A percentile compares a stretch with the other conserved stretches of the same genome.
phyloP scores from a whole-genome alignment of 2,113 vertebrate genomes.

The Corythoichthys haematopterus region DNA sequence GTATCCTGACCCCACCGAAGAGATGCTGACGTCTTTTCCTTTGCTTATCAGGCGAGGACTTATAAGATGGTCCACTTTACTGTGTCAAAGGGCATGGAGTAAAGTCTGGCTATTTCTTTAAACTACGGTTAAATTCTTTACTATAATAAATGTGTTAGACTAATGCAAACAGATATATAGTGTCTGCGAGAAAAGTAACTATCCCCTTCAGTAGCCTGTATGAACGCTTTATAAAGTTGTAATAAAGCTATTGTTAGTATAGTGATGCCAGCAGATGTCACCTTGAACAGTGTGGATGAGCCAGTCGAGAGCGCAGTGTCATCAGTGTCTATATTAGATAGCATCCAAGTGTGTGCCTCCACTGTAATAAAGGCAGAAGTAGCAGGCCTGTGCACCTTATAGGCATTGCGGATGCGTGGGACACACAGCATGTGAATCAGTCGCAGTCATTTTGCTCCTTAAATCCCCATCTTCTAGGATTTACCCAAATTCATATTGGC shows the following conservation, averaged over 20 bases:
- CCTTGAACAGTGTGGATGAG: slow-evolving; percentile 35
- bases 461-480: slow-evolving; percentile 80
- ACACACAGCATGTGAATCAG: slow-evolving; percentile 72
- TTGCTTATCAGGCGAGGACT: too few relatives aligned
- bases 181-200: too few relatives aligned
- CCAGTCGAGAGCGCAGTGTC: slow-evolving; percentile 44
- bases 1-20: too few relatives aligned
- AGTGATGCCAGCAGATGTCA: slow-evolving; percentile 18
- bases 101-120: too few relatives aligned
- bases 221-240: neutral
- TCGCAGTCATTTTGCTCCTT: slow-evolving; percentile 75
- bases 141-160: too few relatives aligned
- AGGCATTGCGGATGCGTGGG: slow-evolving; percentile 71
- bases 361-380: slow-evolving; percentile 64
- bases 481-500: slow-evolving; percentile 83
- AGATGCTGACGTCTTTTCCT: too few relatives aligned
- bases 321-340: slow-evolving; percentile 66
- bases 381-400: slow-evolving; percentile 60
- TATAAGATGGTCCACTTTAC: too few relatives aligned
- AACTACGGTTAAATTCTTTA: too few relatives aligned
- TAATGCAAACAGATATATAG: too few relatives aligned
- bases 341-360: slow-evolving; percentile 55
- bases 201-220: neutral
- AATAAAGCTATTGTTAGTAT: neutral
- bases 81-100: too few relatives aligned